Conservation (phyloP, 2,113 vertebrate species). For the Alligator mississippiensis region DNA sequence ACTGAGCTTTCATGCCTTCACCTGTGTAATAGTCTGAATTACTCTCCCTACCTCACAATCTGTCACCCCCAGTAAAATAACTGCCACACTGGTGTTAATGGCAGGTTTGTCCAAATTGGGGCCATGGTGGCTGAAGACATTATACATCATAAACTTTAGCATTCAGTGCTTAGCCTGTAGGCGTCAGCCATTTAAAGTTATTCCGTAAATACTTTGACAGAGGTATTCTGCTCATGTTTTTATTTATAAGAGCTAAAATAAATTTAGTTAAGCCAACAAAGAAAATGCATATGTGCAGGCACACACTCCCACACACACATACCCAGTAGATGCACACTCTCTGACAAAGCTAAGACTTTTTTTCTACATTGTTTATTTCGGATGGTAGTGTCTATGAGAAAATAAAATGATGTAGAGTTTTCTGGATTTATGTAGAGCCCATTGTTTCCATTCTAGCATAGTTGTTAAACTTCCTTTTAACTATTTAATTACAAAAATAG, state of each 20-base stretch:
- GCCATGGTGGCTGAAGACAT: slow-evolving; percentile 77
- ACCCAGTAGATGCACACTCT: accelerated
- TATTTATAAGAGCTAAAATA: slow-evolving; percentile 77
- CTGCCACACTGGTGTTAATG: slow-evolving; percentile 82
- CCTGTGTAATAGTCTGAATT: slow-evolving; percentile 93
- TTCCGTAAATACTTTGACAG: slow-evolving; percentile 71
- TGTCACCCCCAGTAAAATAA: slow-evolving; percentile 89
- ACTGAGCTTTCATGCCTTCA: slow-evolving; percentile 89
- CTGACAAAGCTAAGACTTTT: background rate
- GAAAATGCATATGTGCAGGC: background rate
- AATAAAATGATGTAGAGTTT: slow-evolving; percentile 37
- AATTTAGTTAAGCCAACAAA: background rate
- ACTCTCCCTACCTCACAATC: slow-evolving; percentile 90
- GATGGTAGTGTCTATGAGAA: background rate
- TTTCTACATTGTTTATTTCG: background rate
- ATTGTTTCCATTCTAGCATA: background rate
- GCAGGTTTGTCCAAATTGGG: slow-evolving; percentile 85
- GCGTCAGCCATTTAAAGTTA: slow-evolving; percentile 68
- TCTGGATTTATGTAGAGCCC: slow-evolving; percentile 1
- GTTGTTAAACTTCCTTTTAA: slow-evolving; percentile 43
- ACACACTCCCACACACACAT: background rate
- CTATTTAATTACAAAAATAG: background rate
- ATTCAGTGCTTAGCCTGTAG: slow-evolving; percentile 62
- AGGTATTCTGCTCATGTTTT: slow-evolving; percentile 67
- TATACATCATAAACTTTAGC: slow-evolving; percentile 84